These are phyloP conservation scores for Crocodylus rhombifer DNA, from an alignment of 2,797 vertebrate genomes.

Conservation along the genomic window DNA sequence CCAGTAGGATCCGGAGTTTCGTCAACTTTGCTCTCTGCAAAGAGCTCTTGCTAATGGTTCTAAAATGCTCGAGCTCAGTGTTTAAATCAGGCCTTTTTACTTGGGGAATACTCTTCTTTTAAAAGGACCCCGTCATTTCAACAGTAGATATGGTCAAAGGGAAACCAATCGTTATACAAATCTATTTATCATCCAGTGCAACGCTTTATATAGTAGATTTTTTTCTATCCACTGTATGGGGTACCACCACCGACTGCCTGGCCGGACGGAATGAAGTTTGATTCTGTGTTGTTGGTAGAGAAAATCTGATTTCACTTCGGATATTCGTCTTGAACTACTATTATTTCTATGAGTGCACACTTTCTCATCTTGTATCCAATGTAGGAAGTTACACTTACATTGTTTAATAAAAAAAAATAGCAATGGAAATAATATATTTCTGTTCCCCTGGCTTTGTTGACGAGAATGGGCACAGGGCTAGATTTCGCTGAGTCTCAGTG, in stretches of 20 bases:
- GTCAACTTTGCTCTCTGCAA: not conserved
- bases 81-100: not conserved
- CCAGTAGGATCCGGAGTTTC: not conserved
- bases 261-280: slow-evolving; percentile 2
- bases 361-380: accelerated
- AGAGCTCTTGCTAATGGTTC: not conserved
- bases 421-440: slow-evolving; percentile 56
- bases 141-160: not conserved
- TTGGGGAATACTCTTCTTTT: not conserved
- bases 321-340: not conserved
- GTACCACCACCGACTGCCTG: slow-evolving; percentile 1
- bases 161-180: not conserved
- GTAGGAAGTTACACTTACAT: slow-evolving; percentile 25
- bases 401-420: slow-evolving; percentile 64
- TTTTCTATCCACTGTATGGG: not conserved
- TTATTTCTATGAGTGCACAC: not conserved
- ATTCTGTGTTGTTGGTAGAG: no score
- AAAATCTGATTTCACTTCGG: not conserved
- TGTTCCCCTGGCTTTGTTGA: slow-evolving; percentile 43
- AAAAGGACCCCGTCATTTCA: not conserved
- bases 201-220: not conserved
- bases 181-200: not conserved
- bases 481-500: not conserved
- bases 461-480: not conserved
- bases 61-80: accelerated